Evolutionary conservation across 2,113 vertebrate genomes (phyloP).

Genomic region (human): DNA sequence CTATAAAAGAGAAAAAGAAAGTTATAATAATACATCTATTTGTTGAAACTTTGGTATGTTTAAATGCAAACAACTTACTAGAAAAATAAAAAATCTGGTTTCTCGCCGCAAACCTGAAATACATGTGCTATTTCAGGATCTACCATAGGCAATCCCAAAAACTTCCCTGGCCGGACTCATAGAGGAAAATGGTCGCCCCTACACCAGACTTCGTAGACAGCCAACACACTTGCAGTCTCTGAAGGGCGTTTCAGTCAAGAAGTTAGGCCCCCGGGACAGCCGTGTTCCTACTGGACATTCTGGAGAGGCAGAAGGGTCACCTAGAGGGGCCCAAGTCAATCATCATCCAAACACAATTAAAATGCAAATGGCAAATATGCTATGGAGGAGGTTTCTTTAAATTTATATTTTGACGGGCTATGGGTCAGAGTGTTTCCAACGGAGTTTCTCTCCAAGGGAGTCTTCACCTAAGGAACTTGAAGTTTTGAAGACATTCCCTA

Average conservation of each 20-base stretch:
- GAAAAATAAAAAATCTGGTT: neutral
- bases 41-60: neutral
- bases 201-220: neutral
- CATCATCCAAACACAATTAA: neutral
- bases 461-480: neutral
- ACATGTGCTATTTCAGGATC: neutral
- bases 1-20: neutral
- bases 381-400: neutral
- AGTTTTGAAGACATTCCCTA: neutral
- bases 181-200: neutral
- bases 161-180: neutral
- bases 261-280: accelerated
- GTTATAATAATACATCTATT: neutral
- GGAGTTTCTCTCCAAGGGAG: neutral
- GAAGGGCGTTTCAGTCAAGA: neutral
- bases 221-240: accelerated
- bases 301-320: neutral
- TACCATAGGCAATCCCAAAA: neutral
- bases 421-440: neutral
- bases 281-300: neutral
- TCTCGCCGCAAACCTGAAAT: neutral
- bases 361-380: neutral
- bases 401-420: neutral
- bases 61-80: neutral
- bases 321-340: neutral